These are phyloP conservation scores for Luperina testacea DNA, from an alignment of 2,888 invertebrate genomes.

Conservation along the genomic window DNA sequence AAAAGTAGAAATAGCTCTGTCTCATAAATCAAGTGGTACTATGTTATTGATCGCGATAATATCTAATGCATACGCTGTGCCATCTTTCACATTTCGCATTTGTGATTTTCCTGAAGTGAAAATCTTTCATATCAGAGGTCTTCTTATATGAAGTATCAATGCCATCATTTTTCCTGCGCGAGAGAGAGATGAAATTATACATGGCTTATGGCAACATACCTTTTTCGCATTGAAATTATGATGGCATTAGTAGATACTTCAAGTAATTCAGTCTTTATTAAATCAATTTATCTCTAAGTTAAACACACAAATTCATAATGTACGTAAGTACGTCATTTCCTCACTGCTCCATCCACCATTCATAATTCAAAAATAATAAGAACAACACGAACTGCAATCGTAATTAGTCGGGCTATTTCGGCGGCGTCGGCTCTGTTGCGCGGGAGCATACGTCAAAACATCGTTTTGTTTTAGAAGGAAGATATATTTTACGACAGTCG, in stretches of 20 bases:
- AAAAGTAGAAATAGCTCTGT: not conserved
- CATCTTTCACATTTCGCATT: not conserved
- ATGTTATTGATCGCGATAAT: not conserved
- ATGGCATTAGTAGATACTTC: not conserved
- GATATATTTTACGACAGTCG: conserved; percentile 67
- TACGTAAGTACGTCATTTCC: conserved; percentile 21
- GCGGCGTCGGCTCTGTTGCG: conserved; percentile 63
- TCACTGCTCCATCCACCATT: conserved; percentile 45
- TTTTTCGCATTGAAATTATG: not conserved
- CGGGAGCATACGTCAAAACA: conserved; percentile 72
- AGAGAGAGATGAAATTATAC: not conserved
- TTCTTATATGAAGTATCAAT: not conserved
- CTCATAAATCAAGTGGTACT: not conserved
- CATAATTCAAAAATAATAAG: conserved; percentile 66
- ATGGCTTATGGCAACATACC: too few species aligned
- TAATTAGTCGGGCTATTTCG: conserved; percentile 73
- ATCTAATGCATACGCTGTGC: not conserved
- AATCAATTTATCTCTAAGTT: conserved; percentile 1
- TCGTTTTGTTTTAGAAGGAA: conserved; percentile 70
- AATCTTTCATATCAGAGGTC: not conserved
- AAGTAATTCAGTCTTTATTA: not conserved
- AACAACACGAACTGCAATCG: conserved; percentile 58
- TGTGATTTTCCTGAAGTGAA: not conserved
- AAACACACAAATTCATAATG: not conserved
- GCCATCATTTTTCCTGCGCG: not conserved